Conservation (phyloP, 2,888 invertebrate genomes). For the Yponomeuta malinellus region DNA sequence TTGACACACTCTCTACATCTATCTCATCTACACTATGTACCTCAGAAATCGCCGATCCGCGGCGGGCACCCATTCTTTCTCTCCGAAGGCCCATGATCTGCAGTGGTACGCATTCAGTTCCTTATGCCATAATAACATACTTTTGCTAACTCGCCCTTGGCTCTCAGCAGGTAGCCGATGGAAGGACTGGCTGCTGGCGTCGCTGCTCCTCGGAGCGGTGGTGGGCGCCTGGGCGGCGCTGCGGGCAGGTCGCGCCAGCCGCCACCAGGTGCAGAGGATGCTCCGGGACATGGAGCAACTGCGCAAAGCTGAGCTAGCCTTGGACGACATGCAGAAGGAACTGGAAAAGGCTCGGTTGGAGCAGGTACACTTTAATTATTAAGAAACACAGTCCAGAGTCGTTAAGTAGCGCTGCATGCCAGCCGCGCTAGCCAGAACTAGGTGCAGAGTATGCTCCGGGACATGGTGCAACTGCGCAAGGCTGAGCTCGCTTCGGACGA, state of each 20-base stretch:
- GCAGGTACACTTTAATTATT: constrained; percentile 47
- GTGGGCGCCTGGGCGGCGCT: constrained; percentile 95
- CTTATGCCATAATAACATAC: background rate
- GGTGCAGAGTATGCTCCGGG: constrained; percentile 92
- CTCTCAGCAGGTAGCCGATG: constrained; percentile 83
- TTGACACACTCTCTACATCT: no score
- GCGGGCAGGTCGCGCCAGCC: constrained; percentile 91
- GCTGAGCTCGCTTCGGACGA: constrained; percentile 92
- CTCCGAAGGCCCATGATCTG: no score
- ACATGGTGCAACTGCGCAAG: constrained; percentile 87
- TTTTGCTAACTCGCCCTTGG: constrained; percentile 16
- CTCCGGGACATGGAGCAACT: constrained; percentile 95
- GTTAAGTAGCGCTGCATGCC: constrained; percentile 78
- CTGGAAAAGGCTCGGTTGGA: constrained; percentile 89
- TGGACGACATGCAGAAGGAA: constrained; percentile 90
- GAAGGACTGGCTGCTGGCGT: constrained; percentile 93
- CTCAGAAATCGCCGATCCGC: no score
- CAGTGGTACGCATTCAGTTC: no score
- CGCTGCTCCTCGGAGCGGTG: constrained; percentile 87
- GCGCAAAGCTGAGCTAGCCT: constrained; percentile 90
- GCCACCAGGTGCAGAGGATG: constrained; percentile 91
- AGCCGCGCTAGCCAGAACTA: background rate
- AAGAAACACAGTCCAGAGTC: background rate
- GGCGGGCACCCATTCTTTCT: no score
- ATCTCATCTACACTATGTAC: no score